Base-by-base conservation (phyloP, 2,797 vertebrate genomes). In the Dicrostonyx torquatus region DNA sequence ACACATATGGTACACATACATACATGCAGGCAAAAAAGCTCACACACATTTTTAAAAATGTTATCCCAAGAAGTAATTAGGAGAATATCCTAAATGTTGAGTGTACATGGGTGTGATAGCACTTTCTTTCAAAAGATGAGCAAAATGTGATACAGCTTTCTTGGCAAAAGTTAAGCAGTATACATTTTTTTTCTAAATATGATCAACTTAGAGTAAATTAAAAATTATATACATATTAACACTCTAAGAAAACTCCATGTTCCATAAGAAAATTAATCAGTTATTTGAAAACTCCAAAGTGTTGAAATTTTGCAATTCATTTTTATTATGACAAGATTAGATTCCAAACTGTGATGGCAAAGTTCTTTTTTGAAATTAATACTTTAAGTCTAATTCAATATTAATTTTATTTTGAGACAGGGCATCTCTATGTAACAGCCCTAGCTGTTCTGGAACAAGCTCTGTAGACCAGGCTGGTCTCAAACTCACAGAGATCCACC, bases 221-320 rank as follows among this genome's bases (percentile, higher is more conserved):
- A 93, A 92, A 87, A 70, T 55, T 84, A 7, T 48, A 68, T 55
- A 58, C 4, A 87, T 82, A 82, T 94, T 76, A 34, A 75, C 7
- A 94, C 48, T 45, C 14, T 89, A 94, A 86, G n/a, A 45, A 95
- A 95, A 75, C 29, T 90, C 43, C 72, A 13, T 24, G 31, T 91
- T 94, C 18, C n/a, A 68, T 85, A 85, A 75, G 77, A 83, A 15
- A 94, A 76, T 34, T 70, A 22, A 31, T 60, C 43, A 31, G 76
- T 80, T 68, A 40, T 9, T 94, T 75, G 82, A 68, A 37, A 94
- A 92, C 87, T 86, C 12, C 6, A 66, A 90, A 93, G 8, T 55
- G 4, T 40, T 93, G 11, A 94, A 96, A 92, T 70, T 94, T 85
- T 92, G 77, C 92, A 58, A 58, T 83, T 58, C 53, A 20, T n/a